Base-by-base conservation (phyloP, 2,888 invertebrate species). In the Brenthis ino region DNA sequence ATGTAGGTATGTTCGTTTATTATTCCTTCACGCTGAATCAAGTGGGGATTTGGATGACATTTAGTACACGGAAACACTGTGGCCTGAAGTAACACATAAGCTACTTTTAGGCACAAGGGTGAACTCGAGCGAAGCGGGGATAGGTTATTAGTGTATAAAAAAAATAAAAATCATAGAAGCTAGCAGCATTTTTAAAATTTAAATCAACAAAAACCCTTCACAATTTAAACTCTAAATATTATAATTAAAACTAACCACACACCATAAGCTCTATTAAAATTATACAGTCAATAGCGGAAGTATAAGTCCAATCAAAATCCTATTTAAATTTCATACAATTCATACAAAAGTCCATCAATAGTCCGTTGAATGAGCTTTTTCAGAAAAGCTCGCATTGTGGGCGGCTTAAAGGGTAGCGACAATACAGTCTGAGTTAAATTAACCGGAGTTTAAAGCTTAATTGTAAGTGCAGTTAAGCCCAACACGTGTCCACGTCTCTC, bases 401-500 rank as follows among this genome's bases (percentile, higher is more conserved):
- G 79, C 81, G 82, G 84, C 83, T 88, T 85, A 88, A 88, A 89
- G 88, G 90, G 89, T 84, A 83, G 77, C 85, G 88, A 89, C 89
- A 89, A 91, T 88, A 43, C 37, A 85, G 84, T 82, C 85, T 81
- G 84, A 82, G 91, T 87, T 92, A 91, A 92, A 92, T 92, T 92
- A 92, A 91, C 89, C 90, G 87, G 83, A 83, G 88, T 86, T 91
- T 91, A 87, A 90, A 87, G 89, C 89, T 90, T 90, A 90, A 91
- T 92, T 92, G 89, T 91, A 85, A 90, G 89, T 87, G 86, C 86
- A 86, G 88, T 88, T 91, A 89, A 92, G 89, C 91, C 82, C 80
- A 85, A 91, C 92, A 92, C 92, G 92, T 91, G 92, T 91, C 86
- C 81, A 81, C 77, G 86, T 85, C 82, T 81, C 84, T 76, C 86